These are phyloP conservation scores for Cydia strobilella DNA, from an alignment of 1,140 invertebrate species.

Conservation along the genomic window DNA sequence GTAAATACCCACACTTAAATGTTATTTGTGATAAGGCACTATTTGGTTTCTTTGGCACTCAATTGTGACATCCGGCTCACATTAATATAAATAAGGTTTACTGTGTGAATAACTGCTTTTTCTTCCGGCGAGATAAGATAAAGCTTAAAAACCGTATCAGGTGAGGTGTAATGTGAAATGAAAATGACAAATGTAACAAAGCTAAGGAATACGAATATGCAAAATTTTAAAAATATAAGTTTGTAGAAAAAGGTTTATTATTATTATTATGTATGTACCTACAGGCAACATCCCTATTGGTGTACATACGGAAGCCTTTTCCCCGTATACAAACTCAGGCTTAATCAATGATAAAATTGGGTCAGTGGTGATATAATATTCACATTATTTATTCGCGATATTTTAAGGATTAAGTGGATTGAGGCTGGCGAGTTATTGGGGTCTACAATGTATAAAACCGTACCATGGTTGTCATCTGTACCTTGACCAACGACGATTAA, in stretches of 20 bases:
- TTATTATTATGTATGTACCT: too few relatives aligned
- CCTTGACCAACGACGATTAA: constrained; percentile 3
- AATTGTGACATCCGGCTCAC: constrained; percentile 29
- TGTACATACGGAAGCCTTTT: too few relatives aligned
- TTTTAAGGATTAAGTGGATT: too few relatives aligned
- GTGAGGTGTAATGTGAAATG: background rate
- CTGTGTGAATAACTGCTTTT: constrained; percentile 29
- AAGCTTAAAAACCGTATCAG: constrained; percentile 2
- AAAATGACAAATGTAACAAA: background rate
- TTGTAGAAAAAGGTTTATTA: too few relatives aligned
- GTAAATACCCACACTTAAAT: background rate
- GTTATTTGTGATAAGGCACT: constrained; percentile 19
- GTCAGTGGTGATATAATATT: too few relatives aligned
- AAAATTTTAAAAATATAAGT: background rate
- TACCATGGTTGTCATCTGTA: background rate
- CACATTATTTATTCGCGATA: too few relatives aligned
- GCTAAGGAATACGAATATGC: background rate
- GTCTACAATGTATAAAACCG: background rate
- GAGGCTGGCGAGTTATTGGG: too few relatives aligned
- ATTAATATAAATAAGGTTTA: constrained; percentile 32
- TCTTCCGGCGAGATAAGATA: constrained; percentile 30
- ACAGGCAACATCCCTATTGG: background rate
- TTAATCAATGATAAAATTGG: too few relatives aligned
- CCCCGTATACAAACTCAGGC: too few relatives aligned
- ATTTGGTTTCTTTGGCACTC: constrained; percentile 23